Evolutionary conservation across 2,113 vertebrate species (phyloP), one percentile per base, ranked within the genome.

Genomic region (Eolophus roseicapilla): DNA sequence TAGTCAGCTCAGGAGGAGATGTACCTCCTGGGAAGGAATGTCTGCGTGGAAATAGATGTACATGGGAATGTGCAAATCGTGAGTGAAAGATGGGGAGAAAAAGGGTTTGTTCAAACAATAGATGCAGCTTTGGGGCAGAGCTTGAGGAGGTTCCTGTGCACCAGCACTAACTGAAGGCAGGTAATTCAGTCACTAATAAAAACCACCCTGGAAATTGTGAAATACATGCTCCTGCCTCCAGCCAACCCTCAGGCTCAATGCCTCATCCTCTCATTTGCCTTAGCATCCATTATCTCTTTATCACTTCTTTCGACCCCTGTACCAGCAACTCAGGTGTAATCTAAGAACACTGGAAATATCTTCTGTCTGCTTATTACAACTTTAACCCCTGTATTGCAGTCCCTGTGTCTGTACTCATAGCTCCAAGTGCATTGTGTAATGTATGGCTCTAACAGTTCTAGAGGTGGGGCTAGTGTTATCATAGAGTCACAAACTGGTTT

Each of bases 51-150:
- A 46, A 28, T 1, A 39, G 84, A 49, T 55, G 78, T 24, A 4
- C 57, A 4, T 0, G 1, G 2, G 13, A 7, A 39, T 7, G 74
- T 84, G 65, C 81, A 69, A 6, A 52, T 43, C 11, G 0, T 1
- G 10, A 35, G 12, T 31, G 73, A 78, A 60, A 50, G 85, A 28
- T 2, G 9, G 35, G 70, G 49, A 89, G 43, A 11, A 10, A 7
- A 31, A 13, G 70, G 63, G 13, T 29, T 35, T 47, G 11, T 55
- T 77, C 23, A 12, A 82, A 3, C 37, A 52, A 2, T 44, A 68
- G 41, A 12, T 39, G 39, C 13, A 13, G 3, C 63, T 55, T 6
- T 33, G 75, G 77, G 43, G 7, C 2, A 2, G 44, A 27, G 52
- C 16, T n/a, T 16, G 89, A 24, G 35, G 64, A 7, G 29, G 2